These are phyloP conservation scores for Drosophila mulleri DNA, from an alignment of 2,888 invertebrate species.

Conservation along the genomic window DNA sequence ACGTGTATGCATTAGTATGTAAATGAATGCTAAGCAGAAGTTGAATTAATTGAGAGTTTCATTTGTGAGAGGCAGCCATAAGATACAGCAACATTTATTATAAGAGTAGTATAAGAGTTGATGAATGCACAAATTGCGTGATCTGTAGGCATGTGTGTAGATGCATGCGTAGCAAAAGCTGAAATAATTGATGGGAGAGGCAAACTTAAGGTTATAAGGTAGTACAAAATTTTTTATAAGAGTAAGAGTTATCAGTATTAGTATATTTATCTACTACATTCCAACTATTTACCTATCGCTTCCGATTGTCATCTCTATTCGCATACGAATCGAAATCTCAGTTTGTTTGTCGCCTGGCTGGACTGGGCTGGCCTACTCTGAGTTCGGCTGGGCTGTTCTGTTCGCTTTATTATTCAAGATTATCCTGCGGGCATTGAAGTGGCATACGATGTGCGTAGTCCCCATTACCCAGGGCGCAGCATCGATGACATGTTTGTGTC, in stretches of 20 bases:
- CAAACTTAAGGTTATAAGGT: too few relatives aligned
- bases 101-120: background rate
- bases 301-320: constrained; percentile 11
- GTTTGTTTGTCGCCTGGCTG: constrained; percentile 51
- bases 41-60: background rate
- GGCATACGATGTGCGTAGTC: constrained; percentile 49
- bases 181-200: too few relatives aligned
- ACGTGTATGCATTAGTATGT: background rate
- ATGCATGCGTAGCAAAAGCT: too few relatives aligned
- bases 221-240: background rate
- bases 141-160: too few relatives aligned
- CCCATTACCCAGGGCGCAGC: constrained; percentile 37
- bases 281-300: constrained; percentile 6
- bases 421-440: constrained; percentile 80
- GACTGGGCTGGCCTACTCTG: background rate
- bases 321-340: constrained; percentile 19
- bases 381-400: constrained; percentile 10
- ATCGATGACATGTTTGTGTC: constrained; percentile 81
- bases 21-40: background rate
- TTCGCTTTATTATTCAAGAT: constrained; percentile 78
- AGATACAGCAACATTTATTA: background rate
- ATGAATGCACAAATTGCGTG: too few relatives aligned
- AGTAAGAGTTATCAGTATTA: too few relatives aligned
- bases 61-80: background rate
- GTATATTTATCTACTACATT: background rate